These are phyloP conservation scores for Cyphomyrus plagiostoma DNA, from an alignment of 2,113 vertebrate genomes.

Conservation along the genomic window DNA sequence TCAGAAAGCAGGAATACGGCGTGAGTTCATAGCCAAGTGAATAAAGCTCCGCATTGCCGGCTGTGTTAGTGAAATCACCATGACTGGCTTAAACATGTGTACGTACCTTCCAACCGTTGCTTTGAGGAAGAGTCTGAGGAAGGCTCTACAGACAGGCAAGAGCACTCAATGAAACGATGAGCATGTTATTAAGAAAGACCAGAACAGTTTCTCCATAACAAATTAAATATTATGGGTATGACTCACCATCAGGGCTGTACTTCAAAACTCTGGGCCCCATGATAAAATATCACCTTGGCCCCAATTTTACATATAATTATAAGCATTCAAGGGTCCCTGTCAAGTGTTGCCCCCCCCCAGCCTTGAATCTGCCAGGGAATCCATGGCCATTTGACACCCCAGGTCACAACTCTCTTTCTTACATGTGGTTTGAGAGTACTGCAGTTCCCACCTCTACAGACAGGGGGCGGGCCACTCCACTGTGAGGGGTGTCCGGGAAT, in stretches of 20 bases:
- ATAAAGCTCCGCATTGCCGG: neutral
- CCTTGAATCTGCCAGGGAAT: neutral
- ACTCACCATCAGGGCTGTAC: neutral
- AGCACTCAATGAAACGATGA: conserved; percentile 22
- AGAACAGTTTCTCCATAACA: neutral
- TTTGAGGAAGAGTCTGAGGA: conserved; percentile 70
- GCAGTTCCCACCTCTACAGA: conserved; percentile 68
- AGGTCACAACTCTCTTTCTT: neutral
- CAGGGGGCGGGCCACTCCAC: conserved; percentile 83
- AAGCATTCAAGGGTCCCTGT: neutral
- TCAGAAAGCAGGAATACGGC: neutral
- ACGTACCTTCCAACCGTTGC: conserved; percentile 86
- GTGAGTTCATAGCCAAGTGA: neutral
- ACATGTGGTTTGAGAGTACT: neutral
- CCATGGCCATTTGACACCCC: neutral
- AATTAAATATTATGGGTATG: neutral
- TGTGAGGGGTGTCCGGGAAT: conserved; percentile 87
- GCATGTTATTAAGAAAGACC: neutral
- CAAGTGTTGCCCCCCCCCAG: neutral
- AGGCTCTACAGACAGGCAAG: conserved; percentile 61
- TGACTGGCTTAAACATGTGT: neutral
- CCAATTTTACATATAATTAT: neutral
- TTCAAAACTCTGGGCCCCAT: neutral
- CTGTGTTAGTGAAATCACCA: neutral
- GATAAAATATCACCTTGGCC: neutral